phyloP scores from a whole-genome alignment of 2,113 vertebrate genomes.

The Regulus satrapa region DNA sequence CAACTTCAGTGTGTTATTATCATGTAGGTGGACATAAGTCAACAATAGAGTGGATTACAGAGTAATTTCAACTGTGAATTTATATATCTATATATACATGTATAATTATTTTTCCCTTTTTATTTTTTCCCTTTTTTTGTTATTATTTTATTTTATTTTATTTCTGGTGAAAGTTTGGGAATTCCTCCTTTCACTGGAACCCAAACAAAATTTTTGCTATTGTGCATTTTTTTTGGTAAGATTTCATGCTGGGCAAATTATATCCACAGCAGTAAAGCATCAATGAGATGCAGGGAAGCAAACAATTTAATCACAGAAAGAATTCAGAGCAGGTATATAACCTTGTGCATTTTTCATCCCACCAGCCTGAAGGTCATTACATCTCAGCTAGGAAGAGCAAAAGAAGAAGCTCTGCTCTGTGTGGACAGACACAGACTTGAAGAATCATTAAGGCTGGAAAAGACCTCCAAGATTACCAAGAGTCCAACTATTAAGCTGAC shows the following conservation, averaged over 20 bases:
- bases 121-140: background rate
- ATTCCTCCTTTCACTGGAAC: background rate
- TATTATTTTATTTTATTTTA: too few species aligned
- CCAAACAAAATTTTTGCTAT: background rate
- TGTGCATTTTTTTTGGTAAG: background rate
- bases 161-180: background rate
- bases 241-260: background rate
- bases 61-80: background rate
- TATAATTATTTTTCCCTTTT: too few species aligned
- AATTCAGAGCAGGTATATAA: background rate
- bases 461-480: background rate
- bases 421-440: background rate
- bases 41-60: background rate
- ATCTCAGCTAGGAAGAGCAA: background rate
- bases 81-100: too few species aligned
- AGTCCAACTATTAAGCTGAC: too few species aligned
- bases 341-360: background rate
- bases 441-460: background rate
- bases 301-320: background rate
- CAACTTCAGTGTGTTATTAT: background rate
- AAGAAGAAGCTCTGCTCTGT: background rate
- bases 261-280: background rate
- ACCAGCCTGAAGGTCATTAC: background rate
- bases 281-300: background rate
- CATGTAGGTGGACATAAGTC: background rate